Base-by-base conservation (phyloP, 2,888 invertebrate species). In the Drosophila neotestacea region DNA sequence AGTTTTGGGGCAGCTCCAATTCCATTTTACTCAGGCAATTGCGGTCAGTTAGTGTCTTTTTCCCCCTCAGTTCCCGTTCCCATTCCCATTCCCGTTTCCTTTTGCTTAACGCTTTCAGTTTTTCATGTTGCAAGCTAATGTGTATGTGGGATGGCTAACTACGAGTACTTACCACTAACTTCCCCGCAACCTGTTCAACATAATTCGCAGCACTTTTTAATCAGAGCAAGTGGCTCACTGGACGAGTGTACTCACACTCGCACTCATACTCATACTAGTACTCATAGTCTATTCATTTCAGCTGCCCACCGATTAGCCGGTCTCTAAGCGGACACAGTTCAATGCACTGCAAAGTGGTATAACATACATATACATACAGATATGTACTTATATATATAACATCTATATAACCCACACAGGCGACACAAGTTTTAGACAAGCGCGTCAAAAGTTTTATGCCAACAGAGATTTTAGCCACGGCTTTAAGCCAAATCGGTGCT, bases 401-500 rank as follows among this genome's bases (percentile, higher is more conserved):
- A 16, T 28, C 28, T 6, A 34, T 34, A 47, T 70, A 51, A 55
- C 56, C 39, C 39, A 48, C 55, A 61, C 64, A 55, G 41, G n/a
- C 39, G 6, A 44, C 32, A 16, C 54, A 30, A 52, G 38, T 71
- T 67, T 42, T 47, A 47, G 32, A 56, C 41, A 59, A 72, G 51
- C 48, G 72, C 72, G 74, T 80, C 67, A 73, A 83, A 82, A 83
- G 76, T 76, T 78, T 67, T 70, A 54, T 65, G 74, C 69, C 65
- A 77, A 47, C 67, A 70, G 71, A 80, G 41, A 56, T 70, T 70
- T 68, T 46, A 65, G 70, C 52, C 47, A 48, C 22, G 63, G 81
- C 79, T 81, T 72, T 70, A 72, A 68, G 66, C 78, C 80, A 77
- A 85, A 82, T 82, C 82, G 75, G 65, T 80, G 67, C 75, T 82